Conservation (phyloP, 2,113 vertebrate genomes). For the Sigmodon hispidus region DNA sequence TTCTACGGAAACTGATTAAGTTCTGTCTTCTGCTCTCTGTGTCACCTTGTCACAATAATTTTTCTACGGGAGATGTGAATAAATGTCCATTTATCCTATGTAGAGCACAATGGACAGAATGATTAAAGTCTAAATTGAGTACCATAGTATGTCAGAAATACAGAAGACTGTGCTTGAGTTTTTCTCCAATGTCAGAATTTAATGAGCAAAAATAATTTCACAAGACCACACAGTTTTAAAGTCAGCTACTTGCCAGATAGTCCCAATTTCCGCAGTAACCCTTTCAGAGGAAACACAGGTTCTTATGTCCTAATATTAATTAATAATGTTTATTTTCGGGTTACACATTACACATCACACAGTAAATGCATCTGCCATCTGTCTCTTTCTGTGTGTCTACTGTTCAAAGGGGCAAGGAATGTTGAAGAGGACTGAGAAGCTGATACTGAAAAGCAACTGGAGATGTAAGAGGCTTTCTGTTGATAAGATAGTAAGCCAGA, state of each 20-base stretch:
- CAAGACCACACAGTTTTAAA: background rate
- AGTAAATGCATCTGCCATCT: background rate
- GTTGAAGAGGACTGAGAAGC: background rate
- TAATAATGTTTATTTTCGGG: background rate
- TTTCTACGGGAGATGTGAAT: background rate
- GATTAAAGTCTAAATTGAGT: background rate
- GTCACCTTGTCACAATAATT: background rate
- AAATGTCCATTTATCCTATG: background rate
- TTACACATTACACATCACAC: background rate
- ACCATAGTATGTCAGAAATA: background rate
- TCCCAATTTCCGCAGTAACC: background rate
- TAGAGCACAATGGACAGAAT: background rate
- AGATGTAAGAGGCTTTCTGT: background rate
- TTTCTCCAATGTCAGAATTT: background rate
- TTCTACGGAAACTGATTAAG: background rate
- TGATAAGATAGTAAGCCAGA: constrained; percentile 3
- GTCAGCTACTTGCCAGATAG: background rate
- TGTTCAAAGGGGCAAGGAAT: background rate
- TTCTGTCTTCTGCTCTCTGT: background rate
- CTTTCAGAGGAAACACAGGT: background rate
- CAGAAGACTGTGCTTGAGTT: background rate
- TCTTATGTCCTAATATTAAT: background rate
- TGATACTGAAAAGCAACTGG: background rate
- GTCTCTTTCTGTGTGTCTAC: background rate
- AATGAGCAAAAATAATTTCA: background rate